A percentile compares a stretch with the other conserved stretches of the same genome.
These are phyloP conservation scores for Campylorhamphus procurvoides DNA, from an alignment of 2,113 vertebrate species.

Conservation along the genomic window DNA sequence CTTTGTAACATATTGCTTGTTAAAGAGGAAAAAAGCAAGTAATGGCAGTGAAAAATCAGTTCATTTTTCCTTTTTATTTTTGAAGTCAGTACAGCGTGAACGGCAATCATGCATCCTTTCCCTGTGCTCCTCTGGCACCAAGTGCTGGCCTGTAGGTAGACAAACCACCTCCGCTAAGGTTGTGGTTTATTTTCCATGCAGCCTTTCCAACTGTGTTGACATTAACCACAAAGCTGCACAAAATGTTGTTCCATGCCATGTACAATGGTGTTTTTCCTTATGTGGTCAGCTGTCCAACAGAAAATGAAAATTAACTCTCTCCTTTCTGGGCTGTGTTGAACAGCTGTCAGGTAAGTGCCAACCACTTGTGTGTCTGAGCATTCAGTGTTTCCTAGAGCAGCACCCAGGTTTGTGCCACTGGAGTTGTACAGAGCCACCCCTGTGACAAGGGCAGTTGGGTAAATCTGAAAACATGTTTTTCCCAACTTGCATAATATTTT, in stretches of 20 bases:
- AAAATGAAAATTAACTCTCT: background rate
- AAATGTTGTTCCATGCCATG: background rate
- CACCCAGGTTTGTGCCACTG: background rate
- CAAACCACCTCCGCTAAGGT: background rate
- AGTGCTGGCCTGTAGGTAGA: background rate
- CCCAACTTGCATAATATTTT: background rate
- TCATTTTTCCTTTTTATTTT: background rate
- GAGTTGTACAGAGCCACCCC: background rate
- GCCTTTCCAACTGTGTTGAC: background rate
- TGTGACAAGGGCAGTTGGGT: background rate
- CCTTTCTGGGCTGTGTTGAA: background rate
- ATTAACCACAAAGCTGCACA: background rate
- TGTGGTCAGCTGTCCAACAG: background rate
- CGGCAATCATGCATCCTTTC: background rate
- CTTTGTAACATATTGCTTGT: background rate
- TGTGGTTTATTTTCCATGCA: background rate
- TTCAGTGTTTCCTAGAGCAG: background rate
- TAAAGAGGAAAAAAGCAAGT: background rate
- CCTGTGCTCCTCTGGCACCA: background rate
- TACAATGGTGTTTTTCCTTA: background rate
- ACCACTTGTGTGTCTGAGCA: background rate
- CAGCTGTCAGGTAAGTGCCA: background rate
- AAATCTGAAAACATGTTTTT: background rate
- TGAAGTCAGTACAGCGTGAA: background rate
- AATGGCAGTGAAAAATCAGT: background rate